Conservation (phyloP, 2,888 invertebrate genomes). For the Sphecodes monilicornis region DNA sequence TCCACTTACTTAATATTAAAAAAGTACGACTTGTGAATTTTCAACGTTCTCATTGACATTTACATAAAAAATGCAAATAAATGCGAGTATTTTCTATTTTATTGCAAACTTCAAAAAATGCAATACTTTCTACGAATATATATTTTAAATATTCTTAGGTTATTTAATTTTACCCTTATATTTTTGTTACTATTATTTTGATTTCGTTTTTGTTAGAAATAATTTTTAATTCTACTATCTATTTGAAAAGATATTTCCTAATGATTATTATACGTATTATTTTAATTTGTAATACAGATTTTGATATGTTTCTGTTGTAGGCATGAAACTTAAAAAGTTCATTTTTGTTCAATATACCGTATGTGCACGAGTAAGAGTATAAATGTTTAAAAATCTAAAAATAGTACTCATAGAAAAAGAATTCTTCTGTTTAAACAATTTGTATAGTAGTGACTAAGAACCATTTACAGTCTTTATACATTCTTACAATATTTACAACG, state of each 20-base stretch:
- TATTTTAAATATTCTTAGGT: constrained; percentile 39
- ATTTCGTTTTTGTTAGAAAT: constrained; percentile 40
- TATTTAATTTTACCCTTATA: constrained; percentile 30
- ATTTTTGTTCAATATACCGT: constrained; percentile 19
- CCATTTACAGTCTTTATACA: constrained; percentile 58
- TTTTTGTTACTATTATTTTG: constrained; percentile 38
- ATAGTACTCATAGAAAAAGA: constrained; percentile 31
- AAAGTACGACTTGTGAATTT: constrained; percentile 17
- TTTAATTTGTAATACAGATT: constrained; percentile 44
- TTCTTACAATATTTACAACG: constrained; percentile 59
- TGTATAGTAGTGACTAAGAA: constrained; percentile 37
- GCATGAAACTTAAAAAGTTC: constrained; percentile 34
- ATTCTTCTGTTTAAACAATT: constrained; percentile 21
- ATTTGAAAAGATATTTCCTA: constrained; percentile 21
- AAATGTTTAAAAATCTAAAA: constrained; percentile 32
- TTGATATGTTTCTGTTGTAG: constrained; percentile 54
- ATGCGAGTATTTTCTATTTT: constrained; percentile 24
- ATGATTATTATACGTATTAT: constrained; percentile 27
- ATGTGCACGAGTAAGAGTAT: constrained; percentile 33
- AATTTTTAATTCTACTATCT: constrained; percentile 34
- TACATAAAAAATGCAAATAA: constrained; percentile 35
- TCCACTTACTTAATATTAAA: constrained; percentile 25
- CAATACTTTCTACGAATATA: constrained; percentile 18
- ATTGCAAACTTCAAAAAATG: not conserved
- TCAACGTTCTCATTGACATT: not conserved